Evolutionary conservation across 2,888 invertebrate genomes (phyloP).

Genomic region (Ceraclea dissimilis): DNA sequence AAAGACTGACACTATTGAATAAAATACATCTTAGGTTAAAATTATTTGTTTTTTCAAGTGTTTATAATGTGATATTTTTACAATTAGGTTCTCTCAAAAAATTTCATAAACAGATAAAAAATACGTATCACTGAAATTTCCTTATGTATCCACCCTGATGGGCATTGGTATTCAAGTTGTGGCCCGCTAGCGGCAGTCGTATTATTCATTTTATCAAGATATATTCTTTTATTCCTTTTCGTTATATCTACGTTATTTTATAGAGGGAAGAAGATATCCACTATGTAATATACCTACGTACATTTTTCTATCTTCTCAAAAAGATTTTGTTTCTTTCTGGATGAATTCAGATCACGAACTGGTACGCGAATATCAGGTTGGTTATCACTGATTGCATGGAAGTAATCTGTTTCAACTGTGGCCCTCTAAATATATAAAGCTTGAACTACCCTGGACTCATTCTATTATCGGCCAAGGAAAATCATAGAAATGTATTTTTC

Average conservation of each 20-base stretch:
- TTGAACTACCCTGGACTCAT: not conserved
- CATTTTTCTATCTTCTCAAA: not conserved
- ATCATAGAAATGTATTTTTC: too few species aligned
- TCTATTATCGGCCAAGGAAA: not conserved
- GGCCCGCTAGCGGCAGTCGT: not conserved
- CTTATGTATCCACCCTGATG: not conserved
- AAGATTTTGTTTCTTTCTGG: not conserved
- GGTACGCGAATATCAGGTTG: not conserved
- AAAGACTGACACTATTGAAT: too few species aligned
- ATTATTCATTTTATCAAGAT: not conserved
- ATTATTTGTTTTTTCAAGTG: too few species aligned
- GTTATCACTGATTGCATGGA: slow-evolving; percentile 1
- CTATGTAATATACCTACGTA: not conserved
- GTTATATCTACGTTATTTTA: not conserved
- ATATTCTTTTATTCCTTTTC: not conserved
- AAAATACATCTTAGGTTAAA: too few species aligned
- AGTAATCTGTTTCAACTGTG: not conserved
- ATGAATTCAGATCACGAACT: not conserved
- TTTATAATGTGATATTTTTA: too few species aligned
- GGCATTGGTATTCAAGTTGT: not conserved
- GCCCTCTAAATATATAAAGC: not conserved
- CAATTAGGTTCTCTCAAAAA: too few species aligned
- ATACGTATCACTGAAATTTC: too few species aligned
- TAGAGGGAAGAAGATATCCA: not conserved
- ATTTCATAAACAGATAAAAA: too few species aligned